These are phyloP conservation scores for Myiozetetes cayanensis DNA, from an alignment of 2,113 vertebrate genomes.

Conservation along the genomic window DNA sequence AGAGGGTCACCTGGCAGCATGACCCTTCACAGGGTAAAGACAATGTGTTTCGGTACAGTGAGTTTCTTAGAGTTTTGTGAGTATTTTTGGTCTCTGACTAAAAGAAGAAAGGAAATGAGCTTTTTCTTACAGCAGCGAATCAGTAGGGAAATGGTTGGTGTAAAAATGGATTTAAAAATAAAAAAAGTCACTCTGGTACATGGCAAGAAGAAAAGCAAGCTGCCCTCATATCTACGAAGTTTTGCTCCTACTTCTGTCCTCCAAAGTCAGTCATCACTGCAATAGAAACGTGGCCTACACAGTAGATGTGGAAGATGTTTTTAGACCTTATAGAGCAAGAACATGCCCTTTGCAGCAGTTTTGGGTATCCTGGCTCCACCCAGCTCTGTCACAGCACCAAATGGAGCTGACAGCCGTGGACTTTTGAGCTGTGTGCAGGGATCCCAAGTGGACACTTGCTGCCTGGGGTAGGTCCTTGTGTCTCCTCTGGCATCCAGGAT, in stretches of 20 bases:
- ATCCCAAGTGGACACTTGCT: accelerated
- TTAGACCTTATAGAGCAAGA: background rate
- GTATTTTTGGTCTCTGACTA: background rate
- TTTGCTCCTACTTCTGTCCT: background rate
- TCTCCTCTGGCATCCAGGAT: background rate
- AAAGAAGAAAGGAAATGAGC: background rate
- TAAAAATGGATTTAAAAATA: background rate
- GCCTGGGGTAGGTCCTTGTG: background rate
- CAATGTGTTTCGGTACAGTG: background rate
- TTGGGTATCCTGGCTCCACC: accelerated
- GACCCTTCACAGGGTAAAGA: background rate
- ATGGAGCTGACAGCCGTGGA: background rate
- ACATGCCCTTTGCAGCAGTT: background rate
- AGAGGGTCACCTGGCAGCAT: background rate
- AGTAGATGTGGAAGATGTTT: background rate
- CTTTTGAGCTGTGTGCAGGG: background rate
- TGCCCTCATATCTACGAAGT: background rate
- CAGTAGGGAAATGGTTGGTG: background rate
- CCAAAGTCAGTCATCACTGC: background rate
- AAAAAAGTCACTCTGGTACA: background rate
- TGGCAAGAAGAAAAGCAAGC: background rate
- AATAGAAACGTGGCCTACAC: background rate
- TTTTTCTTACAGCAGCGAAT: background rate
- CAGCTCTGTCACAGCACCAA: background rate
- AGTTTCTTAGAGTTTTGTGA: background rate